A percentile compares a stretch with the other conserved stretches of the same genome.
Conservation (phyloP, 2,113 vertebrate species). For the Erinaceus europaeus region DNA sequence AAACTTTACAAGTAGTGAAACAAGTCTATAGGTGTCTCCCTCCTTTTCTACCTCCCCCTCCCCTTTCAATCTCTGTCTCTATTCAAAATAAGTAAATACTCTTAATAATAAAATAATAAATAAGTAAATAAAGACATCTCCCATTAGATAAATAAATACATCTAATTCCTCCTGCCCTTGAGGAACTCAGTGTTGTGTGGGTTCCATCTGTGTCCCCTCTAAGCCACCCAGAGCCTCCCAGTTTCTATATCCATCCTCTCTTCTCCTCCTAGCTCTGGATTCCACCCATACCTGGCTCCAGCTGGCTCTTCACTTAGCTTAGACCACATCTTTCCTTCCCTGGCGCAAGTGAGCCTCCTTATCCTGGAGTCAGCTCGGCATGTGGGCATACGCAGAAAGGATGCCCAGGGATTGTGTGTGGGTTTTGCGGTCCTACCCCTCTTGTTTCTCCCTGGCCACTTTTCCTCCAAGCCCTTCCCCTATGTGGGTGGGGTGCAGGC, state of each 20-base stretch:
- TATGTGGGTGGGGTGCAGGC: not conserved
- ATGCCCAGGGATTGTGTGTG: accelerated
- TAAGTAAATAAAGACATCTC: too few species aligned
- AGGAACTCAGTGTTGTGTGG: not conserved
- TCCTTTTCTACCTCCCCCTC: too few species aligned
- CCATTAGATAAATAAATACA: too few species aligned
- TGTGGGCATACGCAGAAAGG: not conserved
- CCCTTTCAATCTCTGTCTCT: too few species aligned
- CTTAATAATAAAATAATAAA: too few species aligned
- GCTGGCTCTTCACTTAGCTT: not conserved
- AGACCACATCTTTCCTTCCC: not conserved
- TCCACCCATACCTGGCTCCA: not conserved
- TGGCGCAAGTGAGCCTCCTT: not conserved
- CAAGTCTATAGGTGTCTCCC: too few species aligned
- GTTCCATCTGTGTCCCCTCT: not conserved
- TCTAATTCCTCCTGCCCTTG: not conserved
- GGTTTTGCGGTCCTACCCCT: not conserved
- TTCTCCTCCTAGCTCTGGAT: not conserved
- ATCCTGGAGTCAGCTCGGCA: not conserved
- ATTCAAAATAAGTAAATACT: too few species aligned
- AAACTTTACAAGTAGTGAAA: too few species aligned
- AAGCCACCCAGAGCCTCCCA: not conserved
- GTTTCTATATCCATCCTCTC: not conserved
- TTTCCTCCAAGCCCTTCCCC: not conserved
- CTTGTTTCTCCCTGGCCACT: not conserved